Percentiles rank a stretch among this genome's conserved stretches.
Conservation (phyloP, 2,113 vertebrate species). For the Callopanchax toddi region DNA sequence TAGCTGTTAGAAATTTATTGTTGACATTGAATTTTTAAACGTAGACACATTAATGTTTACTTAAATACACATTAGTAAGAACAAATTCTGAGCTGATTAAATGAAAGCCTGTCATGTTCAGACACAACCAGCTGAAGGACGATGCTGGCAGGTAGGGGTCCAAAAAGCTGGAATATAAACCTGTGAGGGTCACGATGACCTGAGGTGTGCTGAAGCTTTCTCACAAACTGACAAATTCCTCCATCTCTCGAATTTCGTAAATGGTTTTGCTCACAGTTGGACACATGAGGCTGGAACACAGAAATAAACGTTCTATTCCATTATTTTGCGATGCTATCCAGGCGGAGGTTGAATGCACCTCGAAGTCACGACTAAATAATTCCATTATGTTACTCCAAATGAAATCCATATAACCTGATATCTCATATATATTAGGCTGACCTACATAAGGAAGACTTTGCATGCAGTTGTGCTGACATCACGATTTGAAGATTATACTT, state of each 20-base stretch:
- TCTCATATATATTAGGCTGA: conserved; percentile 63
- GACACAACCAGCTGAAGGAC: too few relatives aligned
- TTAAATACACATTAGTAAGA: too few relatives aligned
- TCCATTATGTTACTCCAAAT: conserved; percentile 10
- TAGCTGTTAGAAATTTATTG: too few relatives aligned
- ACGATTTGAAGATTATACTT: conserved; percentile 70
- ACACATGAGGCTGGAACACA: background rate
- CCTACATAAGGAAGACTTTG: conserved; percentile 77
- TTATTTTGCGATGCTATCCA: background rate
- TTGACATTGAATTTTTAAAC: too few relatives aligned
- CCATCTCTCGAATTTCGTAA: background rate
- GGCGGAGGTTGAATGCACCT: background rate
- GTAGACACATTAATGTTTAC: too few relatives aligned
- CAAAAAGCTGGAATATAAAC: conserved; percentile 16
- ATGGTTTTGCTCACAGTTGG: background rate
- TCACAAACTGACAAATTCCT: background rate
- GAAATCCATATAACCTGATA: conserved; percentile 13
- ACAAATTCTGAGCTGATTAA: too few relatives aligned
- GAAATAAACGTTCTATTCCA: background rate
- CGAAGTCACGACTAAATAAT: conserved; percentile 10
- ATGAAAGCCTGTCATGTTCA: too few relatives aligned
- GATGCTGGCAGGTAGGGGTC: conserved; percentile 1
- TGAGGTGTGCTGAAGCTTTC: background rate
- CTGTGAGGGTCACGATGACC: background rate
- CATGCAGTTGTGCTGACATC: conserved; percentile 68